Percentiles rank a stretch among this genome's conserved stretches.
These are phyloP conservation scores for Polydrusus pterygomalis DNA, from an alignment of 2,888 invertebrate species.

Conservation along the genomic window DNA sequence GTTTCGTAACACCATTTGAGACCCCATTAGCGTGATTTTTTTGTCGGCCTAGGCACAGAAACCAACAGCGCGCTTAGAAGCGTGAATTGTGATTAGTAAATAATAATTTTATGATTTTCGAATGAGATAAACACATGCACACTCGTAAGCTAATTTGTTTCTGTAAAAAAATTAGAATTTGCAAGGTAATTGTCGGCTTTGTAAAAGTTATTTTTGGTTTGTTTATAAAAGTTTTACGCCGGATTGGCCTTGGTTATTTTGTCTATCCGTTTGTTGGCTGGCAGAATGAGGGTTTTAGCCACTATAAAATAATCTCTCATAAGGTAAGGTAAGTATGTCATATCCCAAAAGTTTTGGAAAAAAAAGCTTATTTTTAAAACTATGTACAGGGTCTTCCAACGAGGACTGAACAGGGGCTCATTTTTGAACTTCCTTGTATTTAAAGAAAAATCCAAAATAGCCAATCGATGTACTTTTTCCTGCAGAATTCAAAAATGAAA, in stretches of 20 bases:
- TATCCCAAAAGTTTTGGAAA: too few relatives aligned
- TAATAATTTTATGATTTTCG: constrained; percentile 17
- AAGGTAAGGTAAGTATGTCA: too few relatives aligned
- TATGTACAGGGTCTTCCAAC: too few relatives aligned
- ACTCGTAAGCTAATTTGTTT: constrained; percentile 17
- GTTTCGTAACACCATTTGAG: constrained; percentile 30
- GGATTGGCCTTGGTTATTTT: constrained; percentile 3
- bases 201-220: constrained; percentile 11
- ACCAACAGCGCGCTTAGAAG: constrained; percentile 4
- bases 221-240: constrained; percentile 6
- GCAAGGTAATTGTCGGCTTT: constrained; percentile 12
- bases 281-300: too few relatives aligned
- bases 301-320: too few relatives aligned
- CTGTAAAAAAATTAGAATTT: constrained; percentile 13
- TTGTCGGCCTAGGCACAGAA: not conserved
- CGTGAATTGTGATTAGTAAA: constrained; percentile 12
- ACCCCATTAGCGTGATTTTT: not conserved
- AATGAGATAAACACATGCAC: constrained; percentile 15
- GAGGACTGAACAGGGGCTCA: too few relatives aligned
- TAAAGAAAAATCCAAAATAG: too few relatives aligned
- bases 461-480: too few relatives aligned
- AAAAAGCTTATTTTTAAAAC: too few relatives aligned
- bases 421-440: too few relatives aligned
- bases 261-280: too few relatives aligned
- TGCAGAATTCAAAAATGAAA: too few relatives aligned